phyloP scores from a whole-genome alignment of 2,888 invertebrate genomes.

The Poecilobothrus nobilitatus region DNA sequence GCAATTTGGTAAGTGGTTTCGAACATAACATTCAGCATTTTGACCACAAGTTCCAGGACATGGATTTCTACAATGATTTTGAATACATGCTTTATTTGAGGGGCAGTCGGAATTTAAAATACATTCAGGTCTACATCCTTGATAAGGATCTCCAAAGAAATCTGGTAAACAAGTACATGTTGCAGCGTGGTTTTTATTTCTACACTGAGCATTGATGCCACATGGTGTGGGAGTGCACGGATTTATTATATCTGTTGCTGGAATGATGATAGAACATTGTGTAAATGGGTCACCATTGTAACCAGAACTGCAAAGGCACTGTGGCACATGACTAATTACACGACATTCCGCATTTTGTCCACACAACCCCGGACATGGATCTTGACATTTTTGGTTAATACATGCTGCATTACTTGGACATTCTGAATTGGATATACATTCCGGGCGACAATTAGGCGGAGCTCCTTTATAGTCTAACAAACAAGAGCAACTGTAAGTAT shows the following conservation, averaged over 20 bases:
- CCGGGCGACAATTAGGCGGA: conserved; percentile 70
- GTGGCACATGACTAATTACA: conserved; percentile 65
- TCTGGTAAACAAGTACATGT: conserved; percentile 63
- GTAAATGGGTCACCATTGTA: conserved; percentile 70
- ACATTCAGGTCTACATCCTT: conserved; percentile 68
- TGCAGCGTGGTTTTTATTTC: conserved; percentile 54
- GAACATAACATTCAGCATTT: conserved; percentile 64
- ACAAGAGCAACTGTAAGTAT: conserved; percentile 67
- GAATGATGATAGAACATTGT: conserved; percentile 47
- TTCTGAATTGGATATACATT: conserved; percentile 70
- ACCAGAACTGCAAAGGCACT: conserved; percentile 58
- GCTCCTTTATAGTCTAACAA: conserved; percentile 56
- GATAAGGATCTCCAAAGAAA: conserved; percentile 70
- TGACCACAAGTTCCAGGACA: conserved; percentile 70
- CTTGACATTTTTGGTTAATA: conserved; percentile 65
- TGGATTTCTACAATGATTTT: conserved; percentile 67
- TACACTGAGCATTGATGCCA: conserved; percentile 64
- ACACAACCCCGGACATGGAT: conserved; percentile 65
- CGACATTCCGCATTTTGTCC: conserved; percentile 65
- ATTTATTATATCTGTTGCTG: conserved; percentile 45
- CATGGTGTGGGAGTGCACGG: conserved; percentile 57
- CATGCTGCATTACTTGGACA: conserved; percentile 62
- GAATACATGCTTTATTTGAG: conserved; percentile 60
- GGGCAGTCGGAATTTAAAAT: conserved; percentile 63
- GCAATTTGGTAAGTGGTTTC: conserved; percentile 62